These are phyloP conservation scores for Bacillus rossius DNA, from an alignment of 1,140 invertebrate genomes.

Conservation along the genomic window DNA sequence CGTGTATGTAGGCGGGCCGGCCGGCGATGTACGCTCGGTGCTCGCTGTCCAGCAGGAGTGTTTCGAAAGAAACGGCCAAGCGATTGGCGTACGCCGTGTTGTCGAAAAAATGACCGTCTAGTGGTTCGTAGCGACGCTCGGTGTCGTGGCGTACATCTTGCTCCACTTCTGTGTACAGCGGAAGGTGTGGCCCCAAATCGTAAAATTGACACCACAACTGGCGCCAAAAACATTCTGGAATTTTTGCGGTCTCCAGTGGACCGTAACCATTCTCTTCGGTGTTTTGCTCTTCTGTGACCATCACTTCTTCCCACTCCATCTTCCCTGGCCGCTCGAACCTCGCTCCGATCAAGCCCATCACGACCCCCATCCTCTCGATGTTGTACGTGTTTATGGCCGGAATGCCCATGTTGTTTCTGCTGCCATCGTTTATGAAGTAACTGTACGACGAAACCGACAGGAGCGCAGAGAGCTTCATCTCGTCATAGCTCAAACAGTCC, in stretches of 20 bases:
- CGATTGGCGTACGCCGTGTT: conserved; percentile 43
- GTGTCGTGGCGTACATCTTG: conserved; percentile 7
- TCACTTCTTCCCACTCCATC: conserved; percentile 54
- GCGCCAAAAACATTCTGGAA: conserved; percentile 23
- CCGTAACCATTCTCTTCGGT: conserved; percentile 43
- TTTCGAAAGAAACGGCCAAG: conserved; percentile 41
- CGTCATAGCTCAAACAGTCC: conserved; percentile 48
- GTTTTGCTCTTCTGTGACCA: conserved; percentile 47
- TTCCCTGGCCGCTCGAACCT: conserved; percentile 42
- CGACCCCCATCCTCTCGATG: neutral
- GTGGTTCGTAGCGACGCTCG: neutral
- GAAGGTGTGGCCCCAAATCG: conserved; percentile 33
- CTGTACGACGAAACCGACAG: conserved; percentile 53
- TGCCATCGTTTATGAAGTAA: conserved; percentile 58
- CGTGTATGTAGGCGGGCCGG: conserved; percentile 40
- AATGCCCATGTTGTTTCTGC: conserved; percentile 51
- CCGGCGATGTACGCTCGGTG: neutral
- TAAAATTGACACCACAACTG: conserved; percentile 40
- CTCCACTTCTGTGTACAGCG: conserved; percentile 33
- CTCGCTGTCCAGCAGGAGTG: conserved; percentile 40
- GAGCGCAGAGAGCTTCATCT: conserved; percentile 55
- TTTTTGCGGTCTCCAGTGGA: conserved; percentile 23
- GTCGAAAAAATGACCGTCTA: conserved; percentile 29
- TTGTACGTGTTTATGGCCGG: neutral
- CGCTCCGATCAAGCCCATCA: conserved; percentile 42